Evolutionary conservation across 2,113 vertebrate species (phyloP).

Genomic region (Lutjanus erythropterus): DNA sequence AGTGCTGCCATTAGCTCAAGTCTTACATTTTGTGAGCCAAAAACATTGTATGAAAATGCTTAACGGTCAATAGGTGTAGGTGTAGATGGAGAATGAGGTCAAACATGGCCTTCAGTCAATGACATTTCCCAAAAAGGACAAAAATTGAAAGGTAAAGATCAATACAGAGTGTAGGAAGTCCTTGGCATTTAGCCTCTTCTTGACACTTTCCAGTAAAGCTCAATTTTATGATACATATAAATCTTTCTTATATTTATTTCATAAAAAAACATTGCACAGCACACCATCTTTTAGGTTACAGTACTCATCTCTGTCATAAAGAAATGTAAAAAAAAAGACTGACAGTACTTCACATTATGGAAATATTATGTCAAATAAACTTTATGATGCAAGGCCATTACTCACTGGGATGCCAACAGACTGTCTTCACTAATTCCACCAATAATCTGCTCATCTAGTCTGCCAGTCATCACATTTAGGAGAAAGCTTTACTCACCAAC

Average conservation of each 20-base stretch:
- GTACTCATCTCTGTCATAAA: background rate
- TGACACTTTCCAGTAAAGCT: constrained; percentile 30
- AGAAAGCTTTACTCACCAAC: constrained; percentile 30
- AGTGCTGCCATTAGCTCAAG: constrained; percentile 27
- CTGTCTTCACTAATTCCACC: constrained; percentile 14
- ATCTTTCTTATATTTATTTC: constrained; percentile 33
- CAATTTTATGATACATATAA: background rate
- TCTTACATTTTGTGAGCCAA: constrained; percentile 5
- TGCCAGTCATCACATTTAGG: constrained; percentile 28
- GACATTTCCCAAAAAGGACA: constrained; percentile 35
- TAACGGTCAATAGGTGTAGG: constrained; percentile 42
- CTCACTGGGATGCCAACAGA: constrained; percentile 3
- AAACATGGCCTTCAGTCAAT: constrained; percentile 43
- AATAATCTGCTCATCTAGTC: constrained; percentile 44
- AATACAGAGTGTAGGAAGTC: constrained; percentile 34
- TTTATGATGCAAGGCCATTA: constrained; percentile 35
- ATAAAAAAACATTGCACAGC: constrained; percentile 19
- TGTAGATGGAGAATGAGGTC: constrained; percentile 10
- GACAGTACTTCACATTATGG: background rate
- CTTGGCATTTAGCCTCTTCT: constrained; percentile 13
- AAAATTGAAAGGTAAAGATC: constrained; percentile 60
- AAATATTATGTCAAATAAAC: constrained; percentile 26
- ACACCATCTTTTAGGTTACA: constrained; percentile 7
- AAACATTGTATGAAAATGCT: background rate
- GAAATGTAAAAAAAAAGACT: background rate